Evolutionary conservation across 2,113 vertebrate species (phyloP).

Genomic region (Ardeotis arabs): DNA sequence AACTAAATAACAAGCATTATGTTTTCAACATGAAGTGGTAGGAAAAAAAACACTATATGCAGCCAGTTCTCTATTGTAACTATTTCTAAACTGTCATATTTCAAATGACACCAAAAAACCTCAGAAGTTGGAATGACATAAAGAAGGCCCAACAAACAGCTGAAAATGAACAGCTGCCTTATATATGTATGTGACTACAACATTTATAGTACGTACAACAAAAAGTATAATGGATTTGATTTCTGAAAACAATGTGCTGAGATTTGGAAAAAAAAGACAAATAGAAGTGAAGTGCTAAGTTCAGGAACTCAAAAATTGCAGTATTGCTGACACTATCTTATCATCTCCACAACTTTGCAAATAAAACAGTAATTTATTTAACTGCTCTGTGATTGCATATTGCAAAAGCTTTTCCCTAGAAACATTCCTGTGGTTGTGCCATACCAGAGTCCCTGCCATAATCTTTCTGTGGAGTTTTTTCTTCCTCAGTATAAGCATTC

Average conservation of each 20-base stretch:
- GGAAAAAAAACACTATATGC: background rate
- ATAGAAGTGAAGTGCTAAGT: background rate
- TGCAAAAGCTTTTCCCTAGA: background rate
- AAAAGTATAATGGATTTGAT: background rate
- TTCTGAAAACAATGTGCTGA: background rate
- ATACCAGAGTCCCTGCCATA: background rate
- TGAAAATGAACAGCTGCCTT: background rate
- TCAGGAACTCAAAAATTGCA: background rate
- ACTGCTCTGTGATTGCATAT: background rate
- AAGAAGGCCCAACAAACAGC: background rate
- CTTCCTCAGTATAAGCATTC: background rate
- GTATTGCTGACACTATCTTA: background rate
- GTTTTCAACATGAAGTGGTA: background rate
- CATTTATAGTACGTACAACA: rapidly evolving
- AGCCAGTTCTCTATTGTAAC: background rate
- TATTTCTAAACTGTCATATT: background rate
- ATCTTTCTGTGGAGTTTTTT: background rate
- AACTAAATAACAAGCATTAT: background rate
- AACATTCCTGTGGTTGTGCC: background rate
- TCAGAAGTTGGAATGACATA: background rate
- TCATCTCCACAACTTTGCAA: background rate
- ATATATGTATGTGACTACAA: background rate
- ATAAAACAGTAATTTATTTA: background rate
- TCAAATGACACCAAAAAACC: background rate
- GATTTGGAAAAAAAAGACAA: background rate